These are phyloP conservation scores for Danio kyathit DNA, from an alignment of 2,797 vertebrate species.

Conservation along the genomic window DNA sequence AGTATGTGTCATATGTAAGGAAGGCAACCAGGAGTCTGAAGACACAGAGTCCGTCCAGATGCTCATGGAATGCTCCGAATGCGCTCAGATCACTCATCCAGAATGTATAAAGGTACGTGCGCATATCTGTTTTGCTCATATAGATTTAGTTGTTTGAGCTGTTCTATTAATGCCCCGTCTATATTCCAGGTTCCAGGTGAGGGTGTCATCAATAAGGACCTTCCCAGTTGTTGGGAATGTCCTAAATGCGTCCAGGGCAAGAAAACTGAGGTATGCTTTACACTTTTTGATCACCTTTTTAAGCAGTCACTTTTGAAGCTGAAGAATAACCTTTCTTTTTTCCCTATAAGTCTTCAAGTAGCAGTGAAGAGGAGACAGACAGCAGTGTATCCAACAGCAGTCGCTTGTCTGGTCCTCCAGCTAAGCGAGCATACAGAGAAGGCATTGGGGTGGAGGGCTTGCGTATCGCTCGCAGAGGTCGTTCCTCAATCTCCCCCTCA, in stretches of 20 bases:
- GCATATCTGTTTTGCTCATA: neutral
- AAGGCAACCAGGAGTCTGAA: conserved; percentile 87
- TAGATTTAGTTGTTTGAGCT: neutral
- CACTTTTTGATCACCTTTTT: neutral
- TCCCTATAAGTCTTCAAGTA: conserved; percentile 74
- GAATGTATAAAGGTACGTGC: conserved; percentile 89
- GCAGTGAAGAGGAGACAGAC: conserved; percentile 69
- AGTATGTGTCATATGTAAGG: conserved; percentile 91
- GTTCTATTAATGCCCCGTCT: conserved; percentile 14
- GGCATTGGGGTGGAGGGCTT: conserved; percentile 70
- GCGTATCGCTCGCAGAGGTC: conserved; percentile 49
- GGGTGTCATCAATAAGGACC: conserved; percentile 91
- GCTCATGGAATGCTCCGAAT: conserved; percentile 98
- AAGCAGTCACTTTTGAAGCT: neutral
- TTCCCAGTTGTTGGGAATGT: conserved; percentile 98
- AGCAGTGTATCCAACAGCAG: conserved; percentile 70
- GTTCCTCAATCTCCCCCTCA: conserved; percentile 51
- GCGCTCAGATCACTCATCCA: conserved; percentile 93
- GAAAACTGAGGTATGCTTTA: conserved; percentile 83
- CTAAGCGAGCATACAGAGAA: conserved; percentile 75
- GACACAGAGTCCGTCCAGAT: conserved; percentile 85
- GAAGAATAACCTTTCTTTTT: neutral
- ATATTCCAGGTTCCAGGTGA: conserved; percentile 87
- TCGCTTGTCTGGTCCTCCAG: conserved; percentile 64
- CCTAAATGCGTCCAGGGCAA: conserved; percentile 91